Evolutionary conservation across 2,797 vertebrate genomes (phyloP).

Genomic region (Mus minutoides): DNA sequence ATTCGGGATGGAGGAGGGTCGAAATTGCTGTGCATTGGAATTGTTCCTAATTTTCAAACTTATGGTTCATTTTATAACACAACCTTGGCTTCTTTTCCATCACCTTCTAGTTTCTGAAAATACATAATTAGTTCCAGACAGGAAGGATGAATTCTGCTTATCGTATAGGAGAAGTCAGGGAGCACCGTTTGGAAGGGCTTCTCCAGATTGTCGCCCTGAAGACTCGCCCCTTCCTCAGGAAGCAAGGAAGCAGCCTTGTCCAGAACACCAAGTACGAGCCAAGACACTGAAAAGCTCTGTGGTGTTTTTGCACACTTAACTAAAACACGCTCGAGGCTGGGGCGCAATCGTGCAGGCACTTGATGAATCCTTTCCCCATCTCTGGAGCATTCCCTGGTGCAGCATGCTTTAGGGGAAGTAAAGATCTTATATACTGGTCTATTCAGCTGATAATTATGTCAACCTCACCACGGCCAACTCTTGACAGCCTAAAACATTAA

Average conservation of each 20-base stretch:
- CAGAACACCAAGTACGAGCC: slow-evolving; percentile 30
- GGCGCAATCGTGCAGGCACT: slow-evolving; percentile 56
- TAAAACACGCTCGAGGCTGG: slow-evolving; percentile 68
- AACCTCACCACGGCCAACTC: slow-evolving; percentile 66
- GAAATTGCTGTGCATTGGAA: not conserved
- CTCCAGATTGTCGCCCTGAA: not conserved
- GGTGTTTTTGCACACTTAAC: slow-evolving; percentile 57
- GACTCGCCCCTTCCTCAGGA: not conserved
- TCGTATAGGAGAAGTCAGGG: slow-evolving; percentile 25
- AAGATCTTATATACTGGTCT: slow-evolving; percentile 50
- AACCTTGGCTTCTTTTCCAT: slow-evolving; percentile 22
- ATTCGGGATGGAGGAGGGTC: not conserved
- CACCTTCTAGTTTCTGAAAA: not conserved
- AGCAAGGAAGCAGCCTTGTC: slow-evolving; percentile 26
- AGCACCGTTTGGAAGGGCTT: not conserved
- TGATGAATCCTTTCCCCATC: slow-evolving; percentile 64
- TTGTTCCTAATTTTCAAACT: slow-evolving; percentile 18
- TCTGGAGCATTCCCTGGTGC: slow-evolving; percentile 6
- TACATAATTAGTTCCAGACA: slow-evolving; percentile 34
- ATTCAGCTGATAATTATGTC: slow-evolving; percentile 74
- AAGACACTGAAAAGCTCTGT: not conserved
- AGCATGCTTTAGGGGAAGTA: slow-evolving; percentile 55
- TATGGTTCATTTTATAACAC: not conserved
- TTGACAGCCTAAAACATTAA: slow-evolving; percentile 75
- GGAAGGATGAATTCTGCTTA: not conserved